Percentiles rank a stretch among this genome's conserved stretches.
Conservation (phyloP, 2,888 invertebrate genomes). For the Villa cingulata region DNA sequence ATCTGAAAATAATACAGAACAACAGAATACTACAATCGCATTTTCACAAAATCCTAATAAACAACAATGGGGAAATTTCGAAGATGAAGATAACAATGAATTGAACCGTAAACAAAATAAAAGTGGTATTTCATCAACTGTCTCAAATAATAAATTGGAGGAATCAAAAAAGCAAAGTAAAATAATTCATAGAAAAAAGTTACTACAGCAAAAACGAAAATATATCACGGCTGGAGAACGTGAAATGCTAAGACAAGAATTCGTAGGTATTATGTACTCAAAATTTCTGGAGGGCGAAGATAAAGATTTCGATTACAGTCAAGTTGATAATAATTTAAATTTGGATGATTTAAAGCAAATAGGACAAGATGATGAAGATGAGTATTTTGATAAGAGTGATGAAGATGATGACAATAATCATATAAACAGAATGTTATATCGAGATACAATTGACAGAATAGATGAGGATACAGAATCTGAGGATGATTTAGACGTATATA, state of each 20-base stretch:
- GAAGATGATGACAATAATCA: slow-evolving; percentile 41
- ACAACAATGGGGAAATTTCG: slow-evolving; percentile 45
- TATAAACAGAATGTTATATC: slow-evolving; percentile 31
- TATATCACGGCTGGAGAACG: slow-evolving; percentile 46
- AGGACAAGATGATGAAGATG: slow-evolving; percentile 74
- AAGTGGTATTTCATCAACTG: slow-evolving; percentile 11
- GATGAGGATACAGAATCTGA: slow-evolving; percentile 17
- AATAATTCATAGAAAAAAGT: slow-evolving; percentile 18
- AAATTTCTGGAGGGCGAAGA: slow-evolving; percentile 74
- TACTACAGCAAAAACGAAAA: slow-evolving; percentile 21
- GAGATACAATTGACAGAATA: slow-evolving; percentile 14
- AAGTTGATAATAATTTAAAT: slow-evolving; percentile 65
- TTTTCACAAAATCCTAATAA: slow-evolving; percentile 22
- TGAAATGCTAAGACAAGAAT: slow-evolving; percentile 61
- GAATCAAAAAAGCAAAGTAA: slow-evolving; percentile 23
- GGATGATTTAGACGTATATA: slow-evolving; percentile 61
- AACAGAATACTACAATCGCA: slow-evolving; percentile 24
- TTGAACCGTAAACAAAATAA: background rate
- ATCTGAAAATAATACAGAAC: slow-evolving; percentile 11
- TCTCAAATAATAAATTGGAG: slow-evolving; percentile 2
- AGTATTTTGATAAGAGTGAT: slow-evolving; percentile 77
- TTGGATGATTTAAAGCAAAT: slow-evolving; percentile 62
- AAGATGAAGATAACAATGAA: slow-evolving; percentile 28
- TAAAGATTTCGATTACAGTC: slow-evolving; percentile 65
- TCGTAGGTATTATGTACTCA: slow-evolving; percentile 70